Conservation (phyloP, 2,888 invertebrate genomes). For the Trachelus iudaicus region DNA sequence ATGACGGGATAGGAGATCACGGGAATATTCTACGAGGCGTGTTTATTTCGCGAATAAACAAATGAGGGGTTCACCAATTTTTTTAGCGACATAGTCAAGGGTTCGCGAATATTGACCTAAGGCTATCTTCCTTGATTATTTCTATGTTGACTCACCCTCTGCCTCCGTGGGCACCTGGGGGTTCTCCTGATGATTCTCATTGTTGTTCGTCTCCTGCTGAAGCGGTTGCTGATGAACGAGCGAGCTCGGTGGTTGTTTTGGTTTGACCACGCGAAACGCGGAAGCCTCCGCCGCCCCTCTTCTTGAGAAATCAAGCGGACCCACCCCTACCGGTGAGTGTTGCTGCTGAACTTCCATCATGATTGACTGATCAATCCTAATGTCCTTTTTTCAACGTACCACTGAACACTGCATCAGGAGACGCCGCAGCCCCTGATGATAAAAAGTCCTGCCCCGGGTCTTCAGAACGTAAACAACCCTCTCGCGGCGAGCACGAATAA, state of each 20-base stretch:
- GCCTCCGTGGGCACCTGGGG: constrained; percentile 46
- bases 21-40: no score
- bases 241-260: constrained; percentile 52
- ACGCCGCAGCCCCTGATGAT: no score
- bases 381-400: background rate
- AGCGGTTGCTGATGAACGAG: constrained; percentile 48
- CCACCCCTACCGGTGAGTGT: constrained; percentile 63
- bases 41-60: no score
- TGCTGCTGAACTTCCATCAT: constrained; percentile 62
- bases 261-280: constrained; percentile 62
- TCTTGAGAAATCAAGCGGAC: constrained; percentile 62
- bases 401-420: background rate
- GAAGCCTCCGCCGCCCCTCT: constrained; percentile 63
- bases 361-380: constrained; percentile 8
- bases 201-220: constrained; percentile 49
- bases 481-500: background rate
- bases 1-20: constrained; percentile 24
- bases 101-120: no score
- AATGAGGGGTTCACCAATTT: no score
- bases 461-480: no score
- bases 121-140: background rate
- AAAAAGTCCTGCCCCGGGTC: no score
- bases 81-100: no score
- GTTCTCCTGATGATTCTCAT: constrained; percentile 52
- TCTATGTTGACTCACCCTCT: constrained; percentile 40